A percentile compares a stretch with the other conserved stretches of the same genome.
Evolutionary conservation across 2,113 vertebrate species (phyloP).

Genomic region (Eupsittula cactorum): DNA sequence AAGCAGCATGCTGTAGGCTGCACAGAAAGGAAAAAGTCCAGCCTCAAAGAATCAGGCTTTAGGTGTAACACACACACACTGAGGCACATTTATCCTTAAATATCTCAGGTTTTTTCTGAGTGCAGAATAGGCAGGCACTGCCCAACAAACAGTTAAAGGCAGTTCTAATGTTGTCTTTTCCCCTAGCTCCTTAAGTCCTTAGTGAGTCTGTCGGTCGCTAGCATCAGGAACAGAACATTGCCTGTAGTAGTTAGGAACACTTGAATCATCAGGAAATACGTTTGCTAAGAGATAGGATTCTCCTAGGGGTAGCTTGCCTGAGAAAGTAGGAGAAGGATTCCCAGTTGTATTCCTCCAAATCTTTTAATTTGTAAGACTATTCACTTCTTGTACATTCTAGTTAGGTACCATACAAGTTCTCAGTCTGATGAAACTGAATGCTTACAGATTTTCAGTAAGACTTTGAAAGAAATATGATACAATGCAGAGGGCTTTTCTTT

Average conservation of each 20-base stretch:
- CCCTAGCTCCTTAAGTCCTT: background rate
- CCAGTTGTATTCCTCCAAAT: background rate
- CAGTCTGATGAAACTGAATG: background rate
- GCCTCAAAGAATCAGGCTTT: background rate
- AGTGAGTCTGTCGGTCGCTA: background rate
- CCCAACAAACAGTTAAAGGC: slow-evolving; percentile 16
- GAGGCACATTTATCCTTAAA: background rate
- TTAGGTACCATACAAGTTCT: background rate
- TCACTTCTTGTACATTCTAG: background rate
- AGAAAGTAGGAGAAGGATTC: background rate
- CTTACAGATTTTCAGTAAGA: background rate
- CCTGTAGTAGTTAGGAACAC: background rate
- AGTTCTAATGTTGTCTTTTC: slow-evolving; percentile 4
- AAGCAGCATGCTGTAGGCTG: background rate
- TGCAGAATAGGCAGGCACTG: background rate
- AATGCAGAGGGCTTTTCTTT: background rate
- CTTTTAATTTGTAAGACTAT: background rate
- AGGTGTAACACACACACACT: background rate
- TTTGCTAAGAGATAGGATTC: background rate
- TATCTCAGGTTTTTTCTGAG: background rate
- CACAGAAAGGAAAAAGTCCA: background rate
- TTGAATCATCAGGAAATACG: background rate
- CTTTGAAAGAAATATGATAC: background rate
- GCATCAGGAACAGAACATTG: background rate
- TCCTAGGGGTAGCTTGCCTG: background rate